Percentiles rank a stretch among this genome's conserved stretches.
phyloP scores from a whole-genome alignment of 2,797 vertebrate species.

The Tangara arthus region DNA sequence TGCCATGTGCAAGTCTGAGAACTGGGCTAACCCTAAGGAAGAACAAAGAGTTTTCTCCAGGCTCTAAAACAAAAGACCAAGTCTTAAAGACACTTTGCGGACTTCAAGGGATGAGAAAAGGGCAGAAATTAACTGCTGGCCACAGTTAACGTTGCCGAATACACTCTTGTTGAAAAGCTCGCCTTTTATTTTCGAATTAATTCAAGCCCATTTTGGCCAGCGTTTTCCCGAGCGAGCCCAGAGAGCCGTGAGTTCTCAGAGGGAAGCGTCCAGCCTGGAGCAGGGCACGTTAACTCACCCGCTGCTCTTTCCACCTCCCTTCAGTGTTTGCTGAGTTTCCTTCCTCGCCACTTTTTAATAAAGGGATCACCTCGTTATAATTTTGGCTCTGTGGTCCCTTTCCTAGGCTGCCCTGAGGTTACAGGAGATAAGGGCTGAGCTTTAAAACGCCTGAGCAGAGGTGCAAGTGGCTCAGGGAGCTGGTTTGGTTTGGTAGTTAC shows the following conservation, averaged over 20 bases:
- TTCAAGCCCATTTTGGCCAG: slow-evolving; percentile 1
- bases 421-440: slow-evolving; percentile 18
- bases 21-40: slow-evolving; percentile 75
- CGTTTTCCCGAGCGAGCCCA: background rate
- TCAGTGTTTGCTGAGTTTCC: background rate
- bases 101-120: slow-evolving; percentile 65
- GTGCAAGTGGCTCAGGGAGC: slow-evolving; percentile 29
- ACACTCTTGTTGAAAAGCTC: slow-evolving; percentile 28
- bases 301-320: background rate
- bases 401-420: slow-evolving; percentile 23
- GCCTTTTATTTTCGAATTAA: slow-evolving; percentile 6
- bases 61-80: slow-evolving; percentile 76
- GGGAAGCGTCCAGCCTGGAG: background rate
- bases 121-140: slow-evolving; percentile 70
- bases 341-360: background rate
- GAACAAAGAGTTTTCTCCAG: slow-evolving; percentile 79
- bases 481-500: slow-evolving; percentile 25
- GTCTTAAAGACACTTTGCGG: slow-evolving; percentile 71
- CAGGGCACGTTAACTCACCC: background rate
- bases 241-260: background rate
- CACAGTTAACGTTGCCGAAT: slow-evolving; percentile 35
- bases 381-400: background rate
- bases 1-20: slow-evolving; percentile 81
- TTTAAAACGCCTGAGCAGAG: slow-evolving; percentile 22
- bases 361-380: background rate